Percentiles rank a stretch among this genome's conserved stretches.
phyloP scores from a whole-genome alignment of 1,140 invertebrate species.

The Maconellicoccus hirsutus region DNA sequence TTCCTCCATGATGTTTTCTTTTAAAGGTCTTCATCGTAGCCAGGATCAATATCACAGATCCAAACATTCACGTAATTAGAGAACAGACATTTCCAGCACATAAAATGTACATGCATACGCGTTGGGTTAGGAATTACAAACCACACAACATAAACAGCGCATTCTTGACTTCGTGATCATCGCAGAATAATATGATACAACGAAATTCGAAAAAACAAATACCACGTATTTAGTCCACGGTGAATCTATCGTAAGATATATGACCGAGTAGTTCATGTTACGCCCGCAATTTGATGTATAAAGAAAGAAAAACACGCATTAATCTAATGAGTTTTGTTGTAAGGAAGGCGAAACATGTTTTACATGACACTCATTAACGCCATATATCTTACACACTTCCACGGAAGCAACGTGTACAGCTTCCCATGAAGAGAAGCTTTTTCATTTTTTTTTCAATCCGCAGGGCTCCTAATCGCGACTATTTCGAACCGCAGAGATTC shows the following conservation, averaged over 20 bases:
- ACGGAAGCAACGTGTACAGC: not conserved
- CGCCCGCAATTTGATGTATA: slow-evolving; percentile 20
- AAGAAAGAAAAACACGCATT: slow-evolving; percentile 21
- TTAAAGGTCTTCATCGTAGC: too few species aligned
- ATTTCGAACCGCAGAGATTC: not conserved
- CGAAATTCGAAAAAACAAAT: too few species aligned
- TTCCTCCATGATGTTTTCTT: too few species aligned
- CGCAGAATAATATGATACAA: too few species aligned
- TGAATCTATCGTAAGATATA: slow-evolving; percentile 12
- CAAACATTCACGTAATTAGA: too few species aligned
- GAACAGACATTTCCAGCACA: too few species aligned
- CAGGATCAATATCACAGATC: too few species aligned
- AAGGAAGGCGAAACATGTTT: slow-evolving; percentile 21
- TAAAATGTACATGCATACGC: too few species aligned
- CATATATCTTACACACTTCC: slow-evolving; percentile 19
- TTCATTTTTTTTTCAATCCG: not conserved
- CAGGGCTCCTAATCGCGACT: not conserved
- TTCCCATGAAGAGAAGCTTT: slow-evolving; percentile 12
- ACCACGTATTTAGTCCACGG: too few species aligned
- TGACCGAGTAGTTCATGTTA: slow-evolving; percentile 14
- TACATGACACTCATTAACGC: slow-evolving; percentile 22
- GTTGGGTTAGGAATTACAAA: too few species aligned
- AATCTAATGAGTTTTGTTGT: slow-evolving; percentile 21
- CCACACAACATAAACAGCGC: too few species aligned
- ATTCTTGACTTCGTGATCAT: too few species aligned